Base-by-base conservation (phyloP, 1,140 invertebrate species). In the Pachypsylla venusta region DNA sequence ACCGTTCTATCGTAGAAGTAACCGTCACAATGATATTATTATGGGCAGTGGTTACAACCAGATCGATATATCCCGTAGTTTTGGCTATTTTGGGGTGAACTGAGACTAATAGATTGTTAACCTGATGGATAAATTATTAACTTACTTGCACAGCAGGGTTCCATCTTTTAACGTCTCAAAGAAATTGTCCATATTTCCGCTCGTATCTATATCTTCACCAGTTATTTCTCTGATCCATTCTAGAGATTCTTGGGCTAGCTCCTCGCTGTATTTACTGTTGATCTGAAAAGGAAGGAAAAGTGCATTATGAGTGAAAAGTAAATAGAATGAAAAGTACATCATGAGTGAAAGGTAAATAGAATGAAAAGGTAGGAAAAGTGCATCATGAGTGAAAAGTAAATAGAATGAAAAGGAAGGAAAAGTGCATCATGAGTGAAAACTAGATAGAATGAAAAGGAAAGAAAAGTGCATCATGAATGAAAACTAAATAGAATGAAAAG, bases 251-350 rank as follows among this genome's bases (percentile, higher is more conserved):
- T 84, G 79, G 0, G 91, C 92, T 62, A 93, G 79, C 67, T 93
- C 86, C 71, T 93, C 88, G 69, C 86, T 94, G 76, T 94, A 97
- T 76, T 97, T 97, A 70, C 87, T 89, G 71, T 90, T 91, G 61
- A 94, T 89, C 92, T 95, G 77, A 22, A 82, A 82, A 48, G n/a
- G n/a, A n/a, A n/a, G n/a, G n/a, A n/a, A n/a, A n/a, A n/a, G n/a
- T 54, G 53, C 14, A 20, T 5, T 14, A 25, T n/a, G 25, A 26
- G 28, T 27, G 55, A 26, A 27, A 16, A 14, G 22, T 13, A 28
- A 14, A 56, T 7, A 28, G 28, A 28, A 20, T 27, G 26, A 56
- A 20, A 27, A 27, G 20, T 2, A 28, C 19, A 56, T 25, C n/a
- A 20, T 27, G 55, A 56, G 55, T 16, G 55, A 56, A 20, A 56